Evolutionary conservation across 2,888 invertebrate genomes (phyloP).

Genomic region (Operophtera brumata): DNA sequence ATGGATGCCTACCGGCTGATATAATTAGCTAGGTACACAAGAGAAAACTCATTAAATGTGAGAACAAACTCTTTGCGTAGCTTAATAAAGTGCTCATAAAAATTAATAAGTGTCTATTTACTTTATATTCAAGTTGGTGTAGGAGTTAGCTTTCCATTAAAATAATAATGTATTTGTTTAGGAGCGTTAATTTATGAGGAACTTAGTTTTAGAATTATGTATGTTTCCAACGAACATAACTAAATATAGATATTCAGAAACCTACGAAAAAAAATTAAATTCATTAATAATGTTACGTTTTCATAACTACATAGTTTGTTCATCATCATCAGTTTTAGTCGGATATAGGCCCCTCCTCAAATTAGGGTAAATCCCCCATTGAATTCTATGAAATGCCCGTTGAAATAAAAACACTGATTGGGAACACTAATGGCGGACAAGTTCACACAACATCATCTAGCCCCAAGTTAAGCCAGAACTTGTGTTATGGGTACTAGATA

Average conservation of each 20-base stretch:
- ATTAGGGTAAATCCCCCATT: too few species aligned
- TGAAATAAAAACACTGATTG: too few species aligned
- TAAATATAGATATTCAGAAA: background rate
- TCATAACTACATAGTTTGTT: background rate
- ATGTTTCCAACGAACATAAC: conserved; percentile 18
- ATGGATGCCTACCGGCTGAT: too few species aligned
- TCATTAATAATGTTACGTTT: too few species aligned
- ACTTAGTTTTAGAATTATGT: conserved; percentile 27
- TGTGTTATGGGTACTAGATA: too few species aligned
- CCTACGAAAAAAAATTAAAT: background rate
- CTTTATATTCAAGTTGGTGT: conserved; percentile 11
- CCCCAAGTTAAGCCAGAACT: too few species aligned
- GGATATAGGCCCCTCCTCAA: too few species aligned
- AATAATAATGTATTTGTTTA: conserved; percentile 35
- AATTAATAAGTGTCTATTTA: conserved; percentile 19
- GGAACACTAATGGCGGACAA: too few species aligned
- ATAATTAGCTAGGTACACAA: too few species aligned
- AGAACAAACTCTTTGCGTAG: conserved; percentile 3
- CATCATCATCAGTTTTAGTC: background rate
- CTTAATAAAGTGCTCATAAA: conserved; percentile 10
- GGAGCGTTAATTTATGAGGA: conserved; percentile 28
- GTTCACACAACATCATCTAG: too few species aligned
- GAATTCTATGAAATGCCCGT: too few species aligned
- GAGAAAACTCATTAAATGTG: background rate
- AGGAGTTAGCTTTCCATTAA: conserved; percentile 32